Conservation (phyloP, 2,888 invertebrate genomes). For the Hipparchia semele region DNA sequence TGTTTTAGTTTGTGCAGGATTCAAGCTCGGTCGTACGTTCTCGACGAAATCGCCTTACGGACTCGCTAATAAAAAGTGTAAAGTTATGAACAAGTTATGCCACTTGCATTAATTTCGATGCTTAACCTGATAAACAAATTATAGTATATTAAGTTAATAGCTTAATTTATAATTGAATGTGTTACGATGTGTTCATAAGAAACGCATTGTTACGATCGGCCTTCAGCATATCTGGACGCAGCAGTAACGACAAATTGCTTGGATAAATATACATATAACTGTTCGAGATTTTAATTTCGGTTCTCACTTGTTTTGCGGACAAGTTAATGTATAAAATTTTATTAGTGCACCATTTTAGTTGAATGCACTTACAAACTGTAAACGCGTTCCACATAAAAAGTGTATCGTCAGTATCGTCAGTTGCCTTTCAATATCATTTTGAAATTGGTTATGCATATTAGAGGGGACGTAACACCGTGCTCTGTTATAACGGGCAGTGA, state of each 20-base stretch:
- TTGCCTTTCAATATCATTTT: constrained; percentile 37
- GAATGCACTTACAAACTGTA: constrained; percentile 44
- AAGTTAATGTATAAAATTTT: constrained; percentile 58
- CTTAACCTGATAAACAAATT: constrained; percentile 83
- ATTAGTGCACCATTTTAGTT: constrained; percentile 53
- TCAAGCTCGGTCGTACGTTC: constrained; percentile 63
- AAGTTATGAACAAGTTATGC: constrained; percentile 82
- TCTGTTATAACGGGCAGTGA: constrained; percentile 50
- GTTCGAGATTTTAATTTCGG: constrained; percentile 53
- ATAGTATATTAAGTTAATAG: constrained; percentile 81
- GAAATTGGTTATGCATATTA: constrained; percentile 39
- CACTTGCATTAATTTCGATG: constrained; percentile 83
- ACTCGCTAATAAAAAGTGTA: constrained; percentile 81
- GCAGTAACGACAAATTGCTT: constrained; percentile 68
- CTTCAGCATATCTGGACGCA: constrained; percentile 63
- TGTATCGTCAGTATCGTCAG: constrained; percentile 29
- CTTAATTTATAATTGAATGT: constrained; percentile 82
- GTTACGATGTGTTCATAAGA: constrained; percentile 74
- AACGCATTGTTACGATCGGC: constrained; percentile 69
- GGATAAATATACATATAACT: constrained; percentile 51
- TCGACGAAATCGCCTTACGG: constrained; percentile 79
- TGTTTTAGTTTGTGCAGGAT: constrained; percentile 46
- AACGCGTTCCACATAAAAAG: constrained; percentile 41
- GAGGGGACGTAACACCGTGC: constrained; percentile 31
- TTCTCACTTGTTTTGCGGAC: constrained; percentile 52